Evolutionary conservation across 2,888 invertebrate genomes (phyloP).

Genomic region (Pantelozetes paolii): DNA sequence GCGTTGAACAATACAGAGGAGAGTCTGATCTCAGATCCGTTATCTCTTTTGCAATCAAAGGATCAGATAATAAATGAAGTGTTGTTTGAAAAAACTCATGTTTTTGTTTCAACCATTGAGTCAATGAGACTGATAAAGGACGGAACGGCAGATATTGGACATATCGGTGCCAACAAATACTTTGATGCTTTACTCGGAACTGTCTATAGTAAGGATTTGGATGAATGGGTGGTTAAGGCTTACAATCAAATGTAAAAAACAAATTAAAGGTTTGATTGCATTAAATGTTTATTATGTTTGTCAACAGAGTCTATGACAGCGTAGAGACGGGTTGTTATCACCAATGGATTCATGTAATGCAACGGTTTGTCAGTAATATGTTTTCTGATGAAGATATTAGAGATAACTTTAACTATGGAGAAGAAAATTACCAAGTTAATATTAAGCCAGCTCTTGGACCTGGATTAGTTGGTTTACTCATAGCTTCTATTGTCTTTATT

Average conservation of each 20-base stretch:
- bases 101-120: neutral
- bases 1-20: neutral
- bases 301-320: too few species aligned
- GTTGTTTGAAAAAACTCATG: neutral
- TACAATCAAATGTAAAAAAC: constrained; percentile 5
- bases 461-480: too few species aligned
- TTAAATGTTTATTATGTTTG: too few species aligned
- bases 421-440: too few species aligned
- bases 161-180: neutral
- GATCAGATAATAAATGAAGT: neutral
- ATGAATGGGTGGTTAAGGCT: neutral
- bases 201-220: neutral
- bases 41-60: neutral
- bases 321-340: too few species aligned
- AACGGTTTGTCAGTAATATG: too few species aligned
- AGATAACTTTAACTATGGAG: too few species aligned
- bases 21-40: neutral
- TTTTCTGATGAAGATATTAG: too few species aligned
- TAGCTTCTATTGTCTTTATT: too few species aligned
- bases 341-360: too few species aligned
- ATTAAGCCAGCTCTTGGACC: too few species aligned
- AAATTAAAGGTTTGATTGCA: too few species aligned
- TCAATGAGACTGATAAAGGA: neutral
- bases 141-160: neutral
- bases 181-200: neutral